A percentile compares a stretch with the other conserved stretches of the same genome.
phyloP scores from a whole-genome alignment of 2,797 vertebrate genomes.

The Clarias pachynema region DNA sequence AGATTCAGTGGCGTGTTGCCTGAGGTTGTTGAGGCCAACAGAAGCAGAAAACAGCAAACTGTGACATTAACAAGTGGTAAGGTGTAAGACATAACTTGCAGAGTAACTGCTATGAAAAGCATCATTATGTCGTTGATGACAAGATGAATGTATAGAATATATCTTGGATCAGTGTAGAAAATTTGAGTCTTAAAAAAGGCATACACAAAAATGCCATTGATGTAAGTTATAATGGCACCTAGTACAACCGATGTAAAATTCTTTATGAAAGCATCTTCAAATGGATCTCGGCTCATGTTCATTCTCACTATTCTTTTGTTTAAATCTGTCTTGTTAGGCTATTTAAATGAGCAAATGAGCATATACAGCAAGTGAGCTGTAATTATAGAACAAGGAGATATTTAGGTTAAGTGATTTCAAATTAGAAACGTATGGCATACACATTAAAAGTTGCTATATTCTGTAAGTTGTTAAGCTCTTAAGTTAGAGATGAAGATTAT shows the following conservation, averaged over 20 bases:
- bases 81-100: slow-evolving; percentile 58
- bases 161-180: slow-evolving; percentile 63
- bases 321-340: neutral
- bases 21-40: slow-evolving; percentile 60
- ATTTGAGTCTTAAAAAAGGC: slow-evolving; percentile 55
- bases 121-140: slow-evolving; percentile 69
- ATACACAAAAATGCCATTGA: slow-evolving; percentile 64
- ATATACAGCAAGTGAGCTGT: neutral
- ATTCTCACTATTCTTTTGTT: slow-evolving; percentile 36
- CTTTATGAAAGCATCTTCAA: slow-evolving; percentile 45
- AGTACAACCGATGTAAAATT: slow-evolving; percentile 57
- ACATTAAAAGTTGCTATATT: neutral
- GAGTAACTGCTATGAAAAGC: slow-evolving; percentile 44
- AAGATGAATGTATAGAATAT: slow-evolving; percentile 68
- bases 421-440: neutral
- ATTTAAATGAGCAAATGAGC: neutral
- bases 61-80: slow-evolving; percentile 46
- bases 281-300: slow-evolving; percentile 60
- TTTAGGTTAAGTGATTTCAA: neutral
- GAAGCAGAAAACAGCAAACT: slow-evolving; percentile 59
- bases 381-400: neutral
- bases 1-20: slow-evolving; percentile 74
- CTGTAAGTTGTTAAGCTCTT: neutral
- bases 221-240: slow-evolving; percentile 55
- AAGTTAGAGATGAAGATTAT: neutral